phyloP scores from a whole-genome alignment of 1,140 invertebrate species.

The Temnothorax longispinosus region DNA sequence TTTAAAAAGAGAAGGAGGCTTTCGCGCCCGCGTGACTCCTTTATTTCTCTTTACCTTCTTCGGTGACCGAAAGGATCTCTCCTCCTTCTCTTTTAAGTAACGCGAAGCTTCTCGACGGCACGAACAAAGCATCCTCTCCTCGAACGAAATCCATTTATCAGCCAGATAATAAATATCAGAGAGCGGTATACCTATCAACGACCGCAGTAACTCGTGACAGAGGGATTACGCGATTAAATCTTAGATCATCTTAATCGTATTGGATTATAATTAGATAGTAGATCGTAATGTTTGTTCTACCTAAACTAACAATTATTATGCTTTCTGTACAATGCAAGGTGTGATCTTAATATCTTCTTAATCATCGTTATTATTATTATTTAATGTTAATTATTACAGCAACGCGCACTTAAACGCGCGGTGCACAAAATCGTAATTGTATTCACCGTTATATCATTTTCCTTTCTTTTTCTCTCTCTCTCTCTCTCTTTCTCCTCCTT shows the following conservation, averaged over 20 bases:
- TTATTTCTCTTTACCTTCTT: neutral
- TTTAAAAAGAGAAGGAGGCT: slow-evolving; percentile 9
- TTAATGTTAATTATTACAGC: slow-evolving; percentile 66
- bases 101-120: neutral
- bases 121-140: slow-evolving; percentile 1
- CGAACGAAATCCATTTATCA: slow-evolving; percentile 46
- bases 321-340: slow-evolving; percentile 84
- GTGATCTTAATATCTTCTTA: slow-evolving; percentile 76
- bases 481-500: slow-evolving; percentile 10
- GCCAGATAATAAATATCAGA: slow-evolving; percentile 32
- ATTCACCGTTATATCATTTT: slow-evolving; percentile 23
- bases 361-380: slow-evolving; percentile 61
- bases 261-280: slow-evolving; percentile 76
- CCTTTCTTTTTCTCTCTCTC: neutral
- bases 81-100: neutral
- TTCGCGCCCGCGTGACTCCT: neutral
- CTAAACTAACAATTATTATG: slow-evolving; percentile 85
- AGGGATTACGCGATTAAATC: slow-evolving; percentile 58
- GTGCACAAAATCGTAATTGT: slow-evolving; percentile 51
- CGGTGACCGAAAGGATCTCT: neutral
- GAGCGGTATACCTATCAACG: slow-evolving; percentile 29
- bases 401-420: slow-evolving; percentile 28
- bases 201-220: slow-evolving; percentile 56
- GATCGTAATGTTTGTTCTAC: slow-evolving; percentile 81
- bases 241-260: slow-evolving; percentile 58